Evolutionary conservation across 2,888 invertebrate species (phyloP).

Genomic region (Brachyptera risi): DNA sequence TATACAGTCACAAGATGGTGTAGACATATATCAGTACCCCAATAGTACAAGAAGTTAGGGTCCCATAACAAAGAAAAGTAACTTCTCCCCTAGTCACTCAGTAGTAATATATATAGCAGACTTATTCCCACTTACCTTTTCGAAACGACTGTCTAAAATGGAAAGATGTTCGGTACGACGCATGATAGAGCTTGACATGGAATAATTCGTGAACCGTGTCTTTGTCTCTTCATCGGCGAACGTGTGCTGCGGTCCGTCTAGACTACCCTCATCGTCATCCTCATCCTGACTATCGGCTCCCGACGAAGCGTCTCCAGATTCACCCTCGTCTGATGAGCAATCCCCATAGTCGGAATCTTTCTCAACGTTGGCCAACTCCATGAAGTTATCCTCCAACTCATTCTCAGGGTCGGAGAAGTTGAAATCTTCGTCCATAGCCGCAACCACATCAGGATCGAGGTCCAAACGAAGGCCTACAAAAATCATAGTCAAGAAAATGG

Average conservation of each 20-base stretch:
- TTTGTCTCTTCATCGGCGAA: slow-evolving; percentile 70
- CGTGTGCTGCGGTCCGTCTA: slow-evolving; percentile 46
- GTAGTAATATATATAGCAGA: too few relatives aligned
- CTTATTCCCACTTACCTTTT: slow-evolving; percentile 61
- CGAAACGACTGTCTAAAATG: slow-evolving; percentile 82
- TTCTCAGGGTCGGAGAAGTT: slow-evolving; percentile 79
- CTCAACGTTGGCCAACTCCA: slow-evolving; percentile 69
- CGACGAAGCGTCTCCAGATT: neutral
- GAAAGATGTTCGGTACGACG: slow-evolving; percentile 76
- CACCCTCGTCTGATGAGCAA: slow-evolving; percentile 34
- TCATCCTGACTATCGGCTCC: slow-evolving; percentile 30
- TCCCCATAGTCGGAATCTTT: slow-evolving; percentile 42
- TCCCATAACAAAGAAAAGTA: too few relatives aligned
- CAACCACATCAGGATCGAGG: slow-evolving; percentile 88
- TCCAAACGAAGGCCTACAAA: slow-evolving; percentile 57
- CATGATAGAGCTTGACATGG: slow-evolving; percentile 89
- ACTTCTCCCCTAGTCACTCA: too few relatives aligned
- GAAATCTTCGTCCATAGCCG: slow-evolving; percentile 91
- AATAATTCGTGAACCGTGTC: slow-evolving; percentile 88
- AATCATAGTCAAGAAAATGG: too few relatives aligned
- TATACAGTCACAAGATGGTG: too few relatives aligned
- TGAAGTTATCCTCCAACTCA: slow-evolving; percentile 88
- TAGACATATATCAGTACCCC: too few relatives aligned
- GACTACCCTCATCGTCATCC: slow-evolving; percentile 45
- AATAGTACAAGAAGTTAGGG: too few relatives aligned